Evolutionary conservation across 2,113 vertebrate genomes (phyloP).

Genomic region (Pelusios castaneus): DNA sequence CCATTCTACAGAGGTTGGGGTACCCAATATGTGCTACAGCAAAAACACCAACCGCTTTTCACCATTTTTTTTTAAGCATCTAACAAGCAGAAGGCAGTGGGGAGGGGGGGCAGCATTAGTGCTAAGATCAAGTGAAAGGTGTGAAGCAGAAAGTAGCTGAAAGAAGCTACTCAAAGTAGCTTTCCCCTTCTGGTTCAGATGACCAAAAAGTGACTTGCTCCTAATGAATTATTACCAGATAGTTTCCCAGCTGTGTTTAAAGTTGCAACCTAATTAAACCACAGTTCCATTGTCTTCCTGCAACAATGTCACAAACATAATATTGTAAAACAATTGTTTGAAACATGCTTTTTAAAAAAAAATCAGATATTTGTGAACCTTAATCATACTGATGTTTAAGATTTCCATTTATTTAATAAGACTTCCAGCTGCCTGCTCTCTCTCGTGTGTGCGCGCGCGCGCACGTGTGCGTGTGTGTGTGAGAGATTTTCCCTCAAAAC

Average conservation of each 20-base stretch:
- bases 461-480: no score
- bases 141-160: background rate
- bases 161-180: background rate
- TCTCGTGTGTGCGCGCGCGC: no score
- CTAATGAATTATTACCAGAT: background rate
- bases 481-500: background rate
- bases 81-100: accelerated
- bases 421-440: background rate
- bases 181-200: accelerated
- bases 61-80: background rate
- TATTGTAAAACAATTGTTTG: accelerated
- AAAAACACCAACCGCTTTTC: accelerated
- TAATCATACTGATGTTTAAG: background rate
- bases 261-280: accelerated
- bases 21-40: background rate
- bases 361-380: no score
- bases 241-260: accelerated
- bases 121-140: background rate
- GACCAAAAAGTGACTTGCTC: background rate
- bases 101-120: background rate
- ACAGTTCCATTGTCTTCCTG: background rate
- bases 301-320: background rate
- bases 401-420: background rate
- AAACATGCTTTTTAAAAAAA: background rate
- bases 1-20: background rate